phyloP scores from a whole-genome alignment of 2,113 vertebrate species.

The Desmodus rotundus region DNA sequence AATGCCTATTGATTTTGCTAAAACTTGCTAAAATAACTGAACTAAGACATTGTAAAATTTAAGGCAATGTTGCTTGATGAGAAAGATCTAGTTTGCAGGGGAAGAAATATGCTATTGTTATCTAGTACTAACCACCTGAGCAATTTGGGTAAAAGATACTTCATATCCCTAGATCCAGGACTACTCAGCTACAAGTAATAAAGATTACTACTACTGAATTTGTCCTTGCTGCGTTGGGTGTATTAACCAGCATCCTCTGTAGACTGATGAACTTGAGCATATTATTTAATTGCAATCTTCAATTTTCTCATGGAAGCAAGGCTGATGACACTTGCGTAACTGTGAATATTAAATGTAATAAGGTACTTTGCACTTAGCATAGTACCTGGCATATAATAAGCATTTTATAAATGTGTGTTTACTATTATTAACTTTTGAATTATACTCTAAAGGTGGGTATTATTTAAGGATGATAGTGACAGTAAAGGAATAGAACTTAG shows the following conservation, averaged over 20 bases:
- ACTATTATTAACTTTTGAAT: background rate
- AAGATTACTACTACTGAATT: background rate
- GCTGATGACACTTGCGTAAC: background rate
- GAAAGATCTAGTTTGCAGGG: background rate
- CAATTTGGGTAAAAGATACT: background rate
- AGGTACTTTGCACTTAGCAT: background rate
- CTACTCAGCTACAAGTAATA: background rate
- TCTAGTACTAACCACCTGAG: background rate
- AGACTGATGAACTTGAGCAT: background rate
- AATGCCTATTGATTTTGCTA: background rate
- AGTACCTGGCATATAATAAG: background rate
- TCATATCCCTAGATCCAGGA: background rate
- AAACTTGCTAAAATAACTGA: background rate
- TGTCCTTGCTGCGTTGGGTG: background rate
- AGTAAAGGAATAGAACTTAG: background rate
- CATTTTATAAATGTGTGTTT: background rate
- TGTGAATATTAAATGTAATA: background rate
- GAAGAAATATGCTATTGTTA: background rate
- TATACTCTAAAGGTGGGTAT: background rate
- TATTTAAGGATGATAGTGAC: background rate
- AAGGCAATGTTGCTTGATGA: background rate
- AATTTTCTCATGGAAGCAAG: background rate
- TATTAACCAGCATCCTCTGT: background rate
- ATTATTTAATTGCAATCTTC: background rate
- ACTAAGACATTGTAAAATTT: background rate